Conservation (phyloP, 2,888 invertebrate species). For the Zhengitettix transpicula region DNA sequence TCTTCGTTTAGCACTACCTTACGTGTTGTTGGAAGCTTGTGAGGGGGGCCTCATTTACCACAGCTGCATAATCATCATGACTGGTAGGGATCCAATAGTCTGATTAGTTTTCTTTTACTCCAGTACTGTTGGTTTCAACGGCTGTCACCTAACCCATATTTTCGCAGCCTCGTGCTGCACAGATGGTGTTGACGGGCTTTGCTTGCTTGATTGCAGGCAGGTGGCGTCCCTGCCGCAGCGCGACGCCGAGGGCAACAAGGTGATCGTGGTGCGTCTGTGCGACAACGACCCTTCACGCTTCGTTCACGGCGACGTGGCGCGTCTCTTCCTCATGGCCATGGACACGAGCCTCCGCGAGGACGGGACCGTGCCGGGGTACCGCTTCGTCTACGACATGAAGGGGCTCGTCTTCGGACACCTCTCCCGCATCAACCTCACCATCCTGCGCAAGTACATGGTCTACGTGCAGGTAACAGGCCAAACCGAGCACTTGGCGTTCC, state of each 20-base stretch:
- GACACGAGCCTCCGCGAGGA: neutral
- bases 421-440: neutral
- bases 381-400: neutral
- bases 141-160: no score
- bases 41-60: no score
- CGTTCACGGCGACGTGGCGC: neutral
- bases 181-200: no score
- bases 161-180: no score
- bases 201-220: neutral
- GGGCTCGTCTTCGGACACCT: neutral
- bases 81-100: no score
- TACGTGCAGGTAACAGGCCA: neutral
- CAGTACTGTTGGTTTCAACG: no score
- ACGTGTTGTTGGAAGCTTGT: no score
- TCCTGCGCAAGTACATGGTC: neutral
- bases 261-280: neutral
- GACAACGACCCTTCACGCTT: neutral
- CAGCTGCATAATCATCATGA: no score
- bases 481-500: no score
- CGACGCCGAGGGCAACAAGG: neutral
- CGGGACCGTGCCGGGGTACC: neutral
- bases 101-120: no score
- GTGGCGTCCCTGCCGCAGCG: neutral
- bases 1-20: no score
- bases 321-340: neutral